Base-by-base conservation (phyloP, 2,113 vertebrate genomes). In the Chloropsis cyanopogon region DNA sequence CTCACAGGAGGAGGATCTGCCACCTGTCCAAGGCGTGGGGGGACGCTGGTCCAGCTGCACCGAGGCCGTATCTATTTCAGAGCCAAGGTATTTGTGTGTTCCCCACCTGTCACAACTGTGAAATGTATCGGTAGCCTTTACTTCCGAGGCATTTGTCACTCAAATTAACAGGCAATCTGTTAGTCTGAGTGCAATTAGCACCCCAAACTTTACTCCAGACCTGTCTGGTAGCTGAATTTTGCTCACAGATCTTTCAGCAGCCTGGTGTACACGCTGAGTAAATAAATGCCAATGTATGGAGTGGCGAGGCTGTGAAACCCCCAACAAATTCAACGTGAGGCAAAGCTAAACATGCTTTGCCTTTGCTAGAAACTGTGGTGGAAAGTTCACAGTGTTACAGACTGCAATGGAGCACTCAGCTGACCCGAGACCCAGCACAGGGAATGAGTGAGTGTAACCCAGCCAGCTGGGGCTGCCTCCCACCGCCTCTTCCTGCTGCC, bases 21-120 rank as follows among this genome's bases (percentile, higher is more conserved):
- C 10, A 50, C 78, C 82, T 87, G 82, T n/a, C 75, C 65, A 53
- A 37, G 37, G 37, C 37, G 37, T 37, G 37, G 37, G 37, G 37
- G 37, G 37, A 28, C 2, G 0, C 56, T 50, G 41, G 14, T 54
- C 57, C 84, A 92, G 89, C 77, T 94, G 89, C 64, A 68, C 64
- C 46, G 17, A 14, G 54, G 61, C 82, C 82, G 3, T 31, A 59
- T 79, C 87, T 68, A 68, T 97, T 95, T 93, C 79, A 84, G 39
- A 90, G 72, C 52, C 73, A 35, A 63, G 61, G 53, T 53, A 35
- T 81, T 44, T 84, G 81, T 73, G 56, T 71, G 82, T 56, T 47
- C 53, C 77, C 89, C 93, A 95, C 86, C 93, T 92, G 86, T 86
- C 75, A 96, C 93, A 94, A 96, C 93, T 95, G 89, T 84, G 91